phyloP scores from a whole-genome alignment of 2,797 vertebrate species.

The Lepus townsendii region DNA sequence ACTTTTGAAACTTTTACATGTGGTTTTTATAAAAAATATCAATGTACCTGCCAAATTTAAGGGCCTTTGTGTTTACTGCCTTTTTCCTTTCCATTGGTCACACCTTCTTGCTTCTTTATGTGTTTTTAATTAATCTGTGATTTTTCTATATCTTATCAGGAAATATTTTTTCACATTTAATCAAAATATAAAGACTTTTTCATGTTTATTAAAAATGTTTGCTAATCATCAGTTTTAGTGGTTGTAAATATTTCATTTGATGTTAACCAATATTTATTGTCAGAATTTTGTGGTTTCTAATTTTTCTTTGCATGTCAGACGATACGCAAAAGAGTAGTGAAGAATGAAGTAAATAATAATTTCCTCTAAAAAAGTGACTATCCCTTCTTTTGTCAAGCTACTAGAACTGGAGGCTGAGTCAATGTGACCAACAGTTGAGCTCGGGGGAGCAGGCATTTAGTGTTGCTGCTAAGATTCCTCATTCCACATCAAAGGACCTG shows the following conservation, averaged over 20 bases:
- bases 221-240: neutral
- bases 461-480: too few relatives aligned
- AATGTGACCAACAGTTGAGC: neutral
- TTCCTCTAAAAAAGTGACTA: neutral
- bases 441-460: too few relatives aligned
- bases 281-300: neutral
- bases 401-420: neutral
- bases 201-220: neutral
- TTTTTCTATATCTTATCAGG: neutral
- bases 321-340: neutral
- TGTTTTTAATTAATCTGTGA: neutral
- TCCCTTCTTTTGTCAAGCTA: neutral
- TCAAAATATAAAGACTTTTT: neutral
- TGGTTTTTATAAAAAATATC: neutral
- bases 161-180: neutral
- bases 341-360: neutral
- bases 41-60: neutral
- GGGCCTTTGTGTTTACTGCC: neutral
- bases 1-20: neutral
- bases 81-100: neutral
- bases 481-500: too few relatives aligned
- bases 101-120: neutral
- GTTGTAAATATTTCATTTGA: neutral
- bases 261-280: neutral
- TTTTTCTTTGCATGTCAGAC: neutral